Evolutionary conservation across 2,888 invertebrate genomes (phyloP).

Genomic region (Thymelicus lineola): DNA sequence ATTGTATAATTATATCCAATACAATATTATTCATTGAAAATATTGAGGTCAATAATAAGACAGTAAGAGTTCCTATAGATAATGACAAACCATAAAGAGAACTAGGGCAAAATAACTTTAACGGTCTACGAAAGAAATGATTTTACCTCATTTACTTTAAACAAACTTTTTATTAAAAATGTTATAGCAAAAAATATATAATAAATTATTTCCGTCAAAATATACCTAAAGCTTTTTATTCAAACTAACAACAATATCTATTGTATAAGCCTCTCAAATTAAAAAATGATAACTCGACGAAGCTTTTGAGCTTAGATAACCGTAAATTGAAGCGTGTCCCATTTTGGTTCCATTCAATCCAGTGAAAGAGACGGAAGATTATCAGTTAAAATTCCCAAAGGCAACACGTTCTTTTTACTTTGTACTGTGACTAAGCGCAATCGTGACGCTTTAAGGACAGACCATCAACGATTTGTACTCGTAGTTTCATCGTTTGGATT

Average conservation of each 20-base stretch:
- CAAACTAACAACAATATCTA: constrained; percentile 10
- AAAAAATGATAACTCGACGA: constrained; percentile 13
- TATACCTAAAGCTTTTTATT: constrained; percentile 5
- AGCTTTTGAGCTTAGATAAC: constrained; percentile 32
- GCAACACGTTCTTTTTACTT: constrained; percentile 61
- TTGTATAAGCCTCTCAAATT: constrained; percentile 18
- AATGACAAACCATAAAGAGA: no score
- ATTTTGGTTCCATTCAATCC: constrained; percentile 27
- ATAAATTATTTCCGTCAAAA: background rate
- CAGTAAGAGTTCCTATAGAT: no score
- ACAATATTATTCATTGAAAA: no score
- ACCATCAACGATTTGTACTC: constrained; percentile 2
- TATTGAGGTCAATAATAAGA: no score
- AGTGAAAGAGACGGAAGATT: constrained; percentile 49
- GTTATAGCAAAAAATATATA: background rate
- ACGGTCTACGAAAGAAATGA: no score
- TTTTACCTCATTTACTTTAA: no score
- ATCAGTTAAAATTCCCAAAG: constrained; percentile 68
- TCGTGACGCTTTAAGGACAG: constrained; percentile 34
- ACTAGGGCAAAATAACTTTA: no score
- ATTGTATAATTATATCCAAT: no score
- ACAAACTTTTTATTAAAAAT: background rate
- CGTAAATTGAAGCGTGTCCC: constrained; percentile 34
- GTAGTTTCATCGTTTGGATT: constrained; percentile 1
- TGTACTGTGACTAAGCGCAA: constrained; percentile 61